Conservation (phyloP, 1,140 invertebrate species). For the Sitobion miscanthi region DNA sequence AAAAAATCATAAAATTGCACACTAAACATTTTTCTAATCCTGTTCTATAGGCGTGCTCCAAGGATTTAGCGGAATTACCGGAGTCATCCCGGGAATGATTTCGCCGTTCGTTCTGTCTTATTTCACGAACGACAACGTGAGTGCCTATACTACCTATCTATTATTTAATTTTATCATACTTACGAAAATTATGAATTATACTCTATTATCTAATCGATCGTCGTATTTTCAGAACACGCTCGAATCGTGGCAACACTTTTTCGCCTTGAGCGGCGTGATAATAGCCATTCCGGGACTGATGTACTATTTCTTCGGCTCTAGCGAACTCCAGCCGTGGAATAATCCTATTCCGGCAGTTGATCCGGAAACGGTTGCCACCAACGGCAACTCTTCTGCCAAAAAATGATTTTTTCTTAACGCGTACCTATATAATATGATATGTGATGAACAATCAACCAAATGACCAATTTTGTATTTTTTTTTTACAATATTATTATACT, state of each 20-base stretch:
- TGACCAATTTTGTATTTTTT: slow-evolving; percentile 16
- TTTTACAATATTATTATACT: slow-evolving; percentile 10
- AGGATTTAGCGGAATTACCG: slow-evolving; percentile 67
- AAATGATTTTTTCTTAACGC: background rate
- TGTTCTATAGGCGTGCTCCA: slow-evolving; percentile 64
- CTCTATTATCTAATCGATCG: background rate
- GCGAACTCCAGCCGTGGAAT: slow-evolving; percentile 73
- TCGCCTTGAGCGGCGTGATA: slow-evolving; percentile 68
- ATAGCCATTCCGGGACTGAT: slow-evolving; percentile 65
- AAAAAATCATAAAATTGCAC: background rate
- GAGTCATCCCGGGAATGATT: slow-evolving; percentile 64
- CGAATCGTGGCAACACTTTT: slow-evolving; percentile 72
- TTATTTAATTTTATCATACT: background rate
- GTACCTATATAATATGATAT: background rate
- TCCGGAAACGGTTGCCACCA: background rate
- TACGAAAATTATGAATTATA: background rate
- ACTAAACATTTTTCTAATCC: background rate
- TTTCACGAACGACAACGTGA: slow-evolving; percentile 45
- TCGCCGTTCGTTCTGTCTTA: slow-evolving; percentile 19
- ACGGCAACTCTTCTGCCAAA: background rate
- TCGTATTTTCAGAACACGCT: slow-evolving; percentile 69
- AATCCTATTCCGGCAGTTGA: background rate
- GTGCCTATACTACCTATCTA: background rate
- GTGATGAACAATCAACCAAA: background rate
- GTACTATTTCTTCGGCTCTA: slow-evolving; percentile 68